Evolutionary conservation across 2,797 vertebrate genomes (phyloP).

Genomic region (Sebastolobus altivelis): DNA sequence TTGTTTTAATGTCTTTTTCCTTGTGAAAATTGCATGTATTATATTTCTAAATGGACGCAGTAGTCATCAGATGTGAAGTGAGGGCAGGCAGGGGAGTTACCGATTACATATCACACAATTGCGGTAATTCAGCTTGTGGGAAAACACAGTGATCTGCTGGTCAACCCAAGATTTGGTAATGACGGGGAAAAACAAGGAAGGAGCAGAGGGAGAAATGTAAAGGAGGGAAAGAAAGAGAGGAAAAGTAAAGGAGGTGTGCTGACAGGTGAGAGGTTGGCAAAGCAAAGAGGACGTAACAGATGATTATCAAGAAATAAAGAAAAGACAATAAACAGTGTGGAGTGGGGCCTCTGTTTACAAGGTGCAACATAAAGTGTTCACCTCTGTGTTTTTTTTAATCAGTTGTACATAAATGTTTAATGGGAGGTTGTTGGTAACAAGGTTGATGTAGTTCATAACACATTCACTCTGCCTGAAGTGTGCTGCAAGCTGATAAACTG

Average conservation of each 20-base stretch:
- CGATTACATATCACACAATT: neutral
- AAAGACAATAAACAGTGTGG: neutral
- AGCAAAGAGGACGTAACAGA: neutral
- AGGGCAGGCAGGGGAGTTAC: neutral
- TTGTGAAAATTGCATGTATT: neutral
- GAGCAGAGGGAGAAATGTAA: neutral
- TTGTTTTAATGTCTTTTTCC: neutral
- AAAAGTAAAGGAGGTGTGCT: neutral
- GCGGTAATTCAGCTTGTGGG: neutral
- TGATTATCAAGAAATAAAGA: neutral
- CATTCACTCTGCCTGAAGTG: conserved; percentile 15
- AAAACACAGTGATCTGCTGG: neutral
- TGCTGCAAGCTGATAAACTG: conserved; percentile 29
- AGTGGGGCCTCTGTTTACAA: neutral
- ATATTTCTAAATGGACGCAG: neutral
- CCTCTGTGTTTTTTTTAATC: neutral
- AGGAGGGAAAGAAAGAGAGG: neutral
- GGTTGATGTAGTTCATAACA: conserved; percentile 17
- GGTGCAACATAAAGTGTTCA: neutral
- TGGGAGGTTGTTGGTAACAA: neutral
- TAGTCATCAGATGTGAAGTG: neutral
- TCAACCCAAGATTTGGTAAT: neutral
- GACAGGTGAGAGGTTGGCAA: neutral
- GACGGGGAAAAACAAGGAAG: neutral
- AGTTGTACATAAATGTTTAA: neutral